Base-by-base conservation (phyloP, 2,113 vertebrate genomes). In the Centropristis striata region DNA sequence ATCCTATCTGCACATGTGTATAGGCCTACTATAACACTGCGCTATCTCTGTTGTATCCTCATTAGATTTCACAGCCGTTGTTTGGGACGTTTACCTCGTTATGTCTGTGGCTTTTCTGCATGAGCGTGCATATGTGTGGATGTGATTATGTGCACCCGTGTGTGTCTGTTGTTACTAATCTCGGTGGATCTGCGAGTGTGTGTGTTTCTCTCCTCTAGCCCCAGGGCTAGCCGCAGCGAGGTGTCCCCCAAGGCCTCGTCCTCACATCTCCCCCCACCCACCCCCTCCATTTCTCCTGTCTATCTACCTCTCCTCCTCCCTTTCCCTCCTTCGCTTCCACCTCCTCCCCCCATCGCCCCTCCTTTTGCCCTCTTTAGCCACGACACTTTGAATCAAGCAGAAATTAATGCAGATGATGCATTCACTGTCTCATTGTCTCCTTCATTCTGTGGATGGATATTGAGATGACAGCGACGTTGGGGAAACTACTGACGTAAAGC, bases 361-460 rank as follows among this genome's bases (percentile, higher is more conserved):
- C 92, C 90, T 75, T 68, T 88, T 91, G 88, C 84, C 91, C 91
- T 90, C 90, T 90, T 92, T 93, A 86, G 64, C 86, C 87, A 90
- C 27, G 87, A 91, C 90, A 88, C 80, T 86, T 90, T 90, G 84
- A 92, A 92, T 93, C 86, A 91, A 83, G 84, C 78, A 82, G 67
- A 90, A 90, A 90, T 89, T 77, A 89, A 91, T 86, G 90, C 88
- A 90, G 85, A 90, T 91, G 86, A 91, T 85, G 86, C 89, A 86
- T 86, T 88, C 81, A 83, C 85, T 85, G 90, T 90, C 79, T 92
- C 83, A 83, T 84, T 88, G 86, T 88, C 71, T 86, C 68, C 68
- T 63, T 88, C 78, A 79, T 51, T 54, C 75, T 60, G 78, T 23
- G 42, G 78, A 67, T 80, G 82, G 72, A 83, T 79, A 88, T 84